These are phyloP conservation scores for Crenuchus spilurus DNA, from an alignment of 2,797 vertebrate genomes.

Conservation along the genomic window DNA sequence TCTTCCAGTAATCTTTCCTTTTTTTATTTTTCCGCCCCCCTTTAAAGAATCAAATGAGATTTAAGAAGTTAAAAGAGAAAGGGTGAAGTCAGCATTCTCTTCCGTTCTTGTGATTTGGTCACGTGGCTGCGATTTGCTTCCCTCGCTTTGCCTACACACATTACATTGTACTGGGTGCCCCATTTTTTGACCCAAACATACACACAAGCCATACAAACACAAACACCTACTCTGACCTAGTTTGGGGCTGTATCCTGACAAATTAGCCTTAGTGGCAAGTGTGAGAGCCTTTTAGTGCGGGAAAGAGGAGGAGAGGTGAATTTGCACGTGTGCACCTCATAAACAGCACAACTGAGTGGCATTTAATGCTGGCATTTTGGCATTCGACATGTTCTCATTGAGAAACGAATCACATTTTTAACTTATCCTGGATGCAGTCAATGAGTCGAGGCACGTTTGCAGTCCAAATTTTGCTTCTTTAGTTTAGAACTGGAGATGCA, in stretches of 20 bases:
- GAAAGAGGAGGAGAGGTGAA: conserved; percentile 32
- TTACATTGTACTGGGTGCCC: conserved; percentile 56
- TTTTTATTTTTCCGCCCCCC: conserved; percentile 54
- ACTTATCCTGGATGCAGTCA: too few relatives aligned
- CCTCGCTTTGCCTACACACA: conserved; percentile 69
- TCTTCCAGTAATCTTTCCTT: conserved; percentile 75
- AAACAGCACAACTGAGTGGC: conserved; percentile 19
- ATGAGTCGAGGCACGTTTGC: too few relatives aligned
- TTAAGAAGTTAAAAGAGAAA: conserved; percentile 76
- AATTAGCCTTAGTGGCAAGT: conserved; percentile 52
- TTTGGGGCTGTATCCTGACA: conserved; percentile 42
- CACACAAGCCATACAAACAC: conserved; percentile 46
- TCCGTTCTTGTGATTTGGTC: conserved; percentile 74
- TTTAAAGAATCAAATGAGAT: conserved; percentile 76
- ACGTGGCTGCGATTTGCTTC: conserved; percentile 70
- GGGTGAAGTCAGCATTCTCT: conserved; percentile 78
- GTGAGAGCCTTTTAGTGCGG: conserved; percentile 52
- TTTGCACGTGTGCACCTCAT: conserved; percentile 46
- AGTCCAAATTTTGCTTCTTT: too few relatives aligned
- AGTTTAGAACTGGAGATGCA: too few relatives aligned
- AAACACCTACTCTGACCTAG: conserved; percentile 51
- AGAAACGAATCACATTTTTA: too few relatives aligned
- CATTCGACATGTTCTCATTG: too few relatives aligned
- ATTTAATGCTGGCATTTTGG: conserved; percentile 21
- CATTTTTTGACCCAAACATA: conserved; percentile 59